Percentiles rank a stretch among this genome's conserved stretches.
Evolutionary conservation across 2,888 invertebrate genomes (phyloP).

Genomic region (Gastracanthus pulcherrimus): DNA sequence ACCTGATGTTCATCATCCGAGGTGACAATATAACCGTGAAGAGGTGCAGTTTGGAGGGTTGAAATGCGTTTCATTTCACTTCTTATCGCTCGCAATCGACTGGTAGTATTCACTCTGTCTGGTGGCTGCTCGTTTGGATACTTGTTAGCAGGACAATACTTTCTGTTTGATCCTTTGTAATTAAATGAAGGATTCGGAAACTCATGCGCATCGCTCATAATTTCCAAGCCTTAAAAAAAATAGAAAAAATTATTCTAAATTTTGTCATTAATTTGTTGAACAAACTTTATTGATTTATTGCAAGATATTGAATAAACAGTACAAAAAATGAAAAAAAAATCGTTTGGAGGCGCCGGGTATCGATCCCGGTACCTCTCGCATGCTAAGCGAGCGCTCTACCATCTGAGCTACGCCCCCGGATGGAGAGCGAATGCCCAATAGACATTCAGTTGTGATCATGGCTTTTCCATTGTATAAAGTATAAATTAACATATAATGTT

Average conservation of each 20-base stretch:
- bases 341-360: slow-evolving; percentile 73
- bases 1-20: slow-evolving; percentile 91
- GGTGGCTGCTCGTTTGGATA: slow-evolving; percentile 73
- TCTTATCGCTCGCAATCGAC: slow-evolving; percentile 76
- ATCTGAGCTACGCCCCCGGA: slow-evolving; percentile 75
- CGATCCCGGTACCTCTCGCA: slow-evolving; percentile 76
- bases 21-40: slow-evolving; percentile 88
- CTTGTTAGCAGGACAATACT: slow-evolving; percentile 63
- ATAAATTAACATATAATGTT: neutral
- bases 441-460: neutral
- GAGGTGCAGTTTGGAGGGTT: slow-evolving; percentile 76
- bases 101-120: slow-evolving; percentile 76
- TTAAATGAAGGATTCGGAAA: slow-evolving; percentile 57
- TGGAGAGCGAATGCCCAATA: neutral
- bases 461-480: neutral
- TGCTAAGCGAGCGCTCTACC: slow-evolving; percentile 77
- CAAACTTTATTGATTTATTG: neutral
- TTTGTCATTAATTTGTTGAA: neutral
- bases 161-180: slow-evolving; percentile 69
- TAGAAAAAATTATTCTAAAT: neutral
- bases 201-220: neutral
- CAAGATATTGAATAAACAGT: neutral
- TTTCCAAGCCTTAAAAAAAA: neutral
- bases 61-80: slow-evolving; percentile 78
- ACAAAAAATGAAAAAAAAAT: neutral